Conservation (phyloP, 2,888 invertebrate species). For the Scaptomyza flava region DNA sequence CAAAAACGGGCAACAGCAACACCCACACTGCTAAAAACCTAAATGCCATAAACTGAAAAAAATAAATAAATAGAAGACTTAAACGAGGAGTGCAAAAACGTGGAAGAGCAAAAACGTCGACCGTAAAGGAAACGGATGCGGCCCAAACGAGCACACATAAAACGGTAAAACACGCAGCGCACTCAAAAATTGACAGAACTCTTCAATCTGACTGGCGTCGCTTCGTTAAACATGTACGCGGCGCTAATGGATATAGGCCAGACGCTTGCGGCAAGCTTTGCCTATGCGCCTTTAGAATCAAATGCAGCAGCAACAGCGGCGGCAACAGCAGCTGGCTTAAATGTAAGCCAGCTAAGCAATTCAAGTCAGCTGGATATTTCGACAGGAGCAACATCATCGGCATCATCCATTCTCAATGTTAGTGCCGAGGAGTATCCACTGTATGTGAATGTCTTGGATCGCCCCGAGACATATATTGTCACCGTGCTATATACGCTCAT, state of each 20-base stretch:
- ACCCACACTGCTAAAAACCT: conserved; percentile 31
- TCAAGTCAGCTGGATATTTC: conserved; percentile 32
- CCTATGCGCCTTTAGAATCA: conserved; percentile 56
- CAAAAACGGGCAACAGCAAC: neutral
- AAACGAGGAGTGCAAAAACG: conserved; percentile 21
- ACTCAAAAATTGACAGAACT: conserved; percentile 2
- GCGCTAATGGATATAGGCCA: conserved; percentile 65
- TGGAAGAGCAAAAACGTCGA: conserved; percentile 10
- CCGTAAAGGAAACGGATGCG: conserved; percentile 50
- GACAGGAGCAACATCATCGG: neutral
- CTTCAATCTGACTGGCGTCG: neutral
- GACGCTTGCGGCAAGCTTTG: conserved; percentile 61
- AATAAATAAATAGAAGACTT: neutral
- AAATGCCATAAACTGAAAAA: conserved; percentile 49
- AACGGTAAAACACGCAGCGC: conserved; percentile 20
- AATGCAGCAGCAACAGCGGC: conserved; percentile 16
- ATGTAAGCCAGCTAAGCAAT: conserved; percentile 48
- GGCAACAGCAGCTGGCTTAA: conserved; percentile 15
- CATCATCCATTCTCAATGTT: conserved; percentile 28
- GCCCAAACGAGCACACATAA: conserved; percentile 28
- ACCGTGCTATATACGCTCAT: conserved; percentile 94
- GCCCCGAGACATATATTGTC: conserved; percentile 94
- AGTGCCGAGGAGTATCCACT: conserved; percentile 38
- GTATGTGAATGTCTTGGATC: conserved; percentile 88
- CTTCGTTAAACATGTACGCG: conserved; percentile 51